Conservation (phyloP, 2,797 vertebrate genomes). For the Galagoides demidoff region DNA sequence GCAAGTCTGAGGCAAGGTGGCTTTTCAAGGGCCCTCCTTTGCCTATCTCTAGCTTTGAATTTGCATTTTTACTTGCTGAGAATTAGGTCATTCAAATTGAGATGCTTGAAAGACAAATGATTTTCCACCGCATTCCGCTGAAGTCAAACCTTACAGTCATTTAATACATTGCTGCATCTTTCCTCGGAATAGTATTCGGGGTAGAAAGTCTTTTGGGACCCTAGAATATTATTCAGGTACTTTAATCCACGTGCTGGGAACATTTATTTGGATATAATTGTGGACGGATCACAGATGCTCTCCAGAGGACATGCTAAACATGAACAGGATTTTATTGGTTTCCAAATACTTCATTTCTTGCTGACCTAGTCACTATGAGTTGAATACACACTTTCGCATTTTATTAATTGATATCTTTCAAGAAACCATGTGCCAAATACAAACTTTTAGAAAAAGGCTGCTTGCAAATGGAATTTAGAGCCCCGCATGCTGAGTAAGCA, state of each 20-base stretch:
- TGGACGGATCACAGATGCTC: background rate
- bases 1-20: background rate
- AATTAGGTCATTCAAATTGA: slow-evolving; percentile 27
- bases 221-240: background rate
- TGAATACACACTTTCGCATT: background rate
- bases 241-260: background rate
- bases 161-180: slow-evolving; percentile 3
- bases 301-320: slow-evolving; percentile 28
- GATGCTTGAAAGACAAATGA: background rate
- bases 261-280: slow-evolving; percentile 3
- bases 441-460: background rate
- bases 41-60: slow-evolving; percentile 7
- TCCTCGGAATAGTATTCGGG: background rate
- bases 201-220: background rate
- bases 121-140: background rate
- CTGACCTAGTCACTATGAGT: background rate
- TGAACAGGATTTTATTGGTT: background rate
- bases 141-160: slow-evolving; percentile 1
- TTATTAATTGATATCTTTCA: slow-evolving; percentile 1
- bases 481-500: background rate
- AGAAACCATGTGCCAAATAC: slow-evolving; percentile 1
- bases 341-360: slow-evolving; percentile 48
- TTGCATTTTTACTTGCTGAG: slow-evolving; percentile 39
- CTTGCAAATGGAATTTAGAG: background rate
- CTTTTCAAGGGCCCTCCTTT: slow-evolving; percentile 18